These are phyloP conservation scores for Hirtodrosophila duncani DNA, from an alignment of 2,888 invertebrate genomes.

Conservation along the genomic window DNA sequence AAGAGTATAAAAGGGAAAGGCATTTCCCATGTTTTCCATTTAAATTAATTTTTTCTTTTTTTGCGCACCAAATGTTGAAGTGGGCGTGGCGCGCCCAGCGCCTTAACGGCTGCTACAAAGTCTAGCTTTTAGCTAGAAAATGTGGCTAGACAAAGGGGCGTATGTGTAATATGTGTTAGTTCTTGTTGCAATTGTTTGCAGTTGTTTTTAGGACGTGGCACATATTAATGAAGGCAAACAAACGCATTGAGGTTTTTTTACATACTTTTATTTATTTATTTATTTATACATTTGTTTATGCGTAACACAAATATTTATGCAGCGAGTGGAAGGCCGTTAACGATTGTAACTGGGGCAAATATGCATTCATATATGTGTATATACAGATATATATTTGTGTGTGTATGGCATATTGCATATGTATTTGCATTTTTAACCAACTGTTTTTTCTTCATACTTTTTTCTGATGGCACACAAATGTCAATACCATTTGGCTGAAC, in stretches of 20 bases:
- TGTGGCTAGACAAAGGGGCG: conserved; percentile 56
- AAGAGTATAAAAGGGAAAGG: conserved; percentile 35
- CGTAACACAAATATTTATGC: conserved; percentile 29
- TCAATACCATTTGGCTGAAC: too few relatives aligned
- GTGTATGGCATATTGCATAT: too few relatives aligned
- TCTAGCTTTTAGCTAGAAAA: conserved; percentile 31
- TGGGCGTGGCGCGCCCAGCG: conserved; percentile 42
- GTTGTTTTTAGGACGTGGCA: too few relatives aligned
- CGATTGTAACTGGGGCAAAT: too few relatives aligned
- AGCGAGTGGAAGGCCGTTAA: too few relatives aligned
- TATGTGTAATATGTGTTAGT: conserved; percentile 60
- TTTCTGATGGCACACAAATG: conserved; percentile 1
- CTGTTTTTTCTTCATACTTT: not conserved
- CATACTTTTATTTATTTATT: conserved; percentile 21
- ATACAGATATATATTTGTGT: too few relatives aligned
- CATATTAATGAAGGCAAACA: too few relatives aligned
- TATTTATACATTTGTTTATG: too few relatives aligned
- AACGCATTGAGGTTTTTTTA: conserved; percentile 15
- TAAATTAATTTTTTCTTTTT: conserved; percentile 69
- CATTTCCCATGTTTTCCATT: conserved; percentile 40
- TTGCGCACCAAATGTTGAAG: conserved; percentile 48
- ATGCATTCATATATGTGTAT: too few relatives aligned
- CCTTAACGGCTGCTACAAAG: conserved; percentile 6
- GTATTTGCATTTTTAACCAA: too few relatives aligned
- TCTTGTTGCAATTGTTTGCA: conserved; percentile 35